Percentiles rank a stretch among this genome's conserved stretches.
phyloP scores from a whole-genome alignment of 2,797 vertebrate genomes.

The Australoheros facetus region DNA sequence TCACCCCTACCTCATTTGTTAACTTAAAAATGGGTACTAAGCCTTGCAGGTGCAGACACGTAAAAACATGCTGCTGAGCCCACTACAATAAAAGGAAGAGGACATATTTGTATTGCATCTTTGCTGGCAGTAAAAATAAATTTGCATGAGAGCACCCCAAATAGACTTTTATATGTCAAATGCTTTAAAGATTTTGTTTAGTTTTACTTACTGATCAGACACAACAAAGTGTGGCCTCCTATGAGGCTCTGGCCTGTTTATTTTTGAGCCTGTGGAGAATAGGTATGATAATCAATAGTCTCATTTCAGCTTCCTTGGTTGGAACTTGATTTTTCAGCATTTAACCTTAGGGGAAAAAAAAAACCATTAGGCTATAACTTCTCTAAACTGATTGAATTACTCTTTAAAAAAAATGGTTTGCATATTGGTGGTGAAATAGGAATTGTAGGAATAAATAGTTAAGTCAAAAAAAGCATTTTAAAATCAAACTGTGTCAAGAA shows the following conservation, averaged over 20 bases:
- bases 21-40: conserved; percentile 29
- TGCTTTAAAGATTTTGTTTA: not conserved
- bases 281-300: conserved; percentile 22
- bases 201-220: not conserved
- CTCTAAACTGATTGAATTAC: not conserved
- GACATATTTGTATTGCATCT: not conserved
- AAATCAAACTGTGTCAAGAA: too few species aligned
- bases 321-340: conserved; percentile 18
- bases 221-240: not conserved
- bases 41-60: not conserved
- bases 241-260: not conserved
- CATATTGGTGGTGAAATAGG: not conserved
- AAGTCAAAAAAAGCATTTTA: too few species aligned
- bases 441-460: too few species aligned
- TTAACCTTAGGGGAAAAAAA: conserved; percentile 8
- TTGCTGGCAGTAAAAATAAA: not conserved
- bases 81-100: not conserved
- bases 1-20: conserved; percentile 36
- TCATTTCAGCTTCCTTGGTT: not conserved
- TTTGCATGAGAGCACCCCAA: not conserved
- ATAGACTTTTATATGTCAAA: not conserved
- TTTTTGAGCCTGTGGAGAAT: not conserved
- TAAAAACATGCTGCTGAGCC: not conserved
- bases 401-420: conserved; percentile 5
- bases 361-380: not conserved